Percentiles rank a stretch among this genome's conserved stretches.
phyloP scores from a whole-genome alignment of 2,113 vertebrate genomes.

The Kryptolebias marmoratus region DNA sequence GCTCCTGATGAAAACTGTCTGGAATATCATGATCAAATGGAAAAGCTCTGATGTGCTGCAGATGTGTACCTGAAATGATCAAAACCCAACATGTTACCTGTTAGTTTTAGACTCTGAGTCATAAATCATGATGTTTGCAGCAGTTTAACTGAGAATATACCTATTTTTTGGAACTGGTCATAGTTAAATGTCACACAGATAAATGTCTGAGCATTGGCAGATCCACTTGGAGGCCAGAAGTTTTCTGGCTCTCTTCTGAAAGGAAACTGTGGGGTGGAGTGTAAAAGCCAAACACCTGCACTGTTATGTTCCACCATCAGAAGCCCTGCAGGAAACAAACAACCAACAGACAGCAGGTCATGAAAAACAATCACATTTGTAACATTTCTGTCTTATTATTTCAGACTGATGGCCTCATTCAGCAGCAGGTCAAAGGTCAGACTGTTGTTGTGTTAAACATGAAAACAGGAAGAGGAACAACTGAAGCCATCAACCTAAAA shows the following conservation, averaged over 20 bases:
- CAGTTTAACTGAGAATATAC: neutral
- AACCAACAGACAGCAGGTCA: neutral
- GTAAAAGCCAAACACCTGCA: slow-evolving; percentile 9
- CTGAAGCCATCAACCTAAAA: no score
- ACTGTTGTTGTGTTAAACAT: no score
- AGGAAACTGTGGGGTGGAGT: slow-evolving; percentile 5
- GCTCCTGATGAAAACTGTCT: neutral
- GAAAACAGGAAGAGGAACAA: no score
- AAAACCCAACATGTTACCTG: neutral
- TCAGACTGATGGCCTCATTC: no score
- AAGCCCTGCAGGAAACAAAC: neutral
- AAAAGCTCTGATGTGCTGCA: slow-evolving; percentile 3
- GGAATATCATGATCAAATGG: slow-evolving; percentile 4
- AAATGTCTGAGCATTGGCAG: neutral
- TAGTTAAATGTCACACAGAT: slow-evolving; percentile 7
- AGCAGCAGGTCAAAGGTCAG: no score
- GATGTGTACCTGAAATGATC: slow-evolving; percentile 2
- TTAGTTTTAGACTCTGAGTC: neutral
- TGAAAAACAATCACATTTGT: no score
- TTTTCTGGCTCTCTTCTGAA: neutral
- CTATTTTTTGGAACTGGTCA: neutral
- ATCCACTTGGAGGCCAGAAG: neutral
- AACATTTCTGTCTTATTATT: no score
- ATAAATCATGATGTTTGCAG: no score
- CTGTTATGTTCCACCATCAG: neutral